Percentiles rank a stretch among this genome's conserved stretches.
These are phyloP conservation scores for Drosophila meridiana DNA, from an alignment of 2,888 invertebrate genomes.

Conservation along the genomic window DNA sequence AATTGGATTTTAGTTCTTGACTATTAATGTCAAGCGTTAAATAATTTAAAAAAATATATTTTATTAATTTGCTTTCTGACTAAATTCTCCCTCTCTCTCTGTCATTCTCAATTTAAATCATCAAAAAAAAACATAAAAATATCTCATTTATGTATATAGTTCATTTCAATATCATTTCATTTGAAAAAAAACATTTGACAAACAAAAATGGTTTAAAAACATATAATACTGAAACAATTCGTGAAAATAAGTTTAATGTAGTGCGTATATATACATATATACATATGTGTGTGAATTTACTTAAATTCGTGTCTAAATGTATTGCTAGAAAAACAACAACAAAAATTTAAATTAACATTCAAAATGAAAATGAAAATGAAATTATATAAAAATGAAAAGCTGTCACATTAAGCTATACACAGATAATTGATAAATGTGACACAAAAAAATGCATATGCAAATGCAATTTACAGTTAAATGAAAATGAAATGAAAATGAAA, in stretches of 20 bases:
- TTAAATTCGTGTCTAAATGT: neutral
- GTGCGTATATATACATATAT: neutral
- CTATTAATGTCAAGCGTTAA: too few species aligned
- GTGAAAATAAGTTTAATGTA: neutral
- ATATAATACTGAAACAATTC: neutral
- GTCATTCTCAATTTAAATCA: neutral
- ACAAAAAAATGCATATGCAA: neutral
- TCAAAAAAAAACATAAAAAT: neutral
- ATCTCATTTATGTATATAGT: slow-evolving; percentile 1
- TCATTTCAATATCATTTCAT: neutral
- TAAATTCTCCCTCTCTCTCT: too few species aligned
- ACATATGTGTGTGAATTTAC: neutral
- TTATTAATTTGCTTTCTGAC: too few species aligned
- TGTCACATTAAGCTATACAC: slow-evolving; percentile 3
- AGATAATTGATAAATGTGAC: slow-evolving; percentile 4
- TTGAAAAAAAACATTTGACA: neutral
- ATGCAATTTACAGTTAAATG: slow-evolving; percentile 5
- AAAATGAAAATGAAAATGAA: slow-evolving; percentile 1
- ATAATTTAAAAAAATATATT: too few species aligned
- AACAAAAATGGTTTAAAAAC: neutral
- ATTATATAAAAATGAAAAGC: neutral
- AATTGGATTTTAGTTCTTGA: too few species aligned
- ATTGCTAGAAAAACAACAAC: neutral
- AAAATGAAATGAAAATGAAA: neutral
- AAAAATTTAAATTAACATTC: neutral